Evolutionary conservation across 2,888 invertebrate genomes (phyloP).

Genomic region (Schrankia costaestrigalis): DNA sequence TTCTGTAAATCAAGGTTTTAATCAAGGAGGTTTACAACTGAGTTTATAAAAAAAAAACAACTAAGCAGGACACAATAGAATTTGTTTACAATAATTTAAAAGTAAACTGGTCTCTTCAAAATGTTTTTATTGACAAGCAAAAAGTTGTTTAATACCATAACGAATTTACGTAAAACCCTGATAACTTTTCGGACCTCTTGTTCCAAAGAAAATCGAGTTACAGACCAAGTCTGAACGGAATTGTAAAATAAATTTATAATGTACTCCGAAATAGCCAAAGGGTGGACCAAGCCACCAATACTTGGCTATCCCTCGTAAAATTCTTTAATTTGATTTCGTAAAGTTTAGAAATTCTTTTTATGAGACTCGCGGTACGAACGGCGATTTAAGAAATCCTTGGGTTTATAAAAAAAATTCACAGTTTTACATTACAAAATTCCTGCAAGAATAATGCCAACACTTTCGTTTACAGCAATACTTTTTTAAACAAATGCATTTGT

Average conservation of each 20-base stretch:
- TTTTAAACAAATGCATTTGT: too few species aligned
- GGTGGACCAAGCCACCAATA: constrained; percentile 9
- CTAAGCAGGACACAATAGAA: too few species aligned
- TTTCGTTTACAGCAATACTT: too few species aligned
- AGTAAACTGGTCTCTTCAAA: too few species aligned
- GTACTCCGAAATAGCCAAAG: constrained; percentile 13
- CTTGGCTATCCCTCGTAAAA: constrained; percentile 4
- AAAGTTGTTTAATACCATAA: constrained; percentile 14
- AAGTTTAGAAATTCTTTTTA: constrained; percentile 6
- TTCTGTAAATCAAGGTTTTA: too few species aligned
- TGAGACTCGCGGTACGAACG: constrained; percentile 1
- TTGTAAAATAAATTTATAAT: constrained; percentile 25
- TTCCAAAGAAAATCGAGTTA: constrained; percentile 28
- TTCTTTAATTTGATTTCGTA: constrained; percentile 25
- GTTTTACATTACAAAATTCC: too few species aligned
- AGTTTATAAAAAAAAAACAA: too few species aligned
- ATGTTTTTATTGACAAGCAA: too few species aligned
- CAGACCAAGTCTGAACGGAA: constrained; percentile 15
- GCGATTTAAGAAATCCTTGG: constrained; percentile 2
- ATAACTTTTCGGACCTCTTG: constrained; percentile 13
- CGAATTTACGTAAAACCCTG: constrained; percentile 8
- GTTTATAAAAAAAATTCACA: too few species aligned
- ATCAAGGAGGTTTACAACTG: too few species aligned
- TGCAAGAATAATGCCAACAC: too few species aligned
- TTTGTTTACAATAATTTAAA: too few species aligned